Evolutionary conservation across 2,797 vertebrate species (phyloP).

Genomic region (Borostomias antarcticus): DNA sequence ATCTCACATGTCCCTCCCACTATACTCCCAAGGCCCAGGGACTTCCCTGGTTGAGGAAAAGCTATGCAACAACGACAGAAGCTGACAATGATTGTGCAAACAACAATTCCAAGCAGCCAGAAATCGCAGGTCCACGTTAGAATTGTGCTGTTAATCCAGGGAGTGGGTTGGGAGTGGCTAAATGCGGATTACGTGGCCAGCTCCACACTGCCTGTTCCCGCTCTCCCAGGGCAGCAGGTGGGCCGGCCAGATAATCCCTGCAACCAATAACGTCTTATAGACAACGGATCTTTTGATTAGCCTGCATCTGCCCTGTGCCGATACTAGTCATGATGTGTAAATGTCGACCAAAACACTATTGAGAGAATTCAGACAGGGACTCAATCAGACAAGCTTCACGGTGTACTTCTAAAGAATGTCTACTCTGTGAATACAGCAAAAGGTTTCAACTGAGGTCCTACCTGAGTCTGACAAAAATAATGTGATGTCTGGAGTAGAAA

Average conservation of each 20-base stretch:
- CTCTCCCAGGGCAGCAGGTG: constrained; percentile 48
- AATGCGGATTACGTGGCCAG: constrained; percentile 41
- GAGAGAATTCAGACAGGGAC: no score
- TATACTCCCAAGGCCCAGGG: no score
- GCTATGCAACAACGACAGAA: neutral
- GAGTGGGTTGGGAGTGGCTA: constrained; percentile 8
- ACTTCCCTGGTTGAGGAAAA: neutral
- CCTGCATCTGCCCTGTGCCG: constrained; percentile 42
- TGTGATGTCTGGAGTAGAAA: no score
- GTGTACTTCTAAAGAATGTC: neutral
- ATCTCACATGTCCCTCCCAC: neutral
- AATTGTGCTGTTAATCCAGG: constrained; percentile 21
- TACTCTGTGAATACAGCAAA: neutral
- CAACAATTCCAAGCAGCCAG: constrained; percentile 4
- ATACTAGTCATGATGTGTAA: no score
- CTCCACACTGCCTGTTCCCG: constrained; percentile 24
- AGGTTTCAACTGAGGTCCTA: no score
- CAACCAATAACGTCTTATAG: constrained; percentile 37
- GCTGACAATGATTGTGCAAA: neutral
- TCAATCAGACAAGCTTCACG: no score
- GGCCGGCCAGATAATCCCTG: constrained; percentile 57
- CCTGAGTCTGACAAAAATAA: no score
- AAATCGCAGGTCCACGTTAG: constrained; percentile 22
- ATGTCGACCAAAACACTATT: neutral
- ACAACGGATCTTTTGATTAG: constrained; percentile 51